Percentiles rank a stretch among this genome's conserved stretches.
Conservation (phyloP, 2,888 invertebrate genomes). For the Drosophila tripunctata region DNA sequence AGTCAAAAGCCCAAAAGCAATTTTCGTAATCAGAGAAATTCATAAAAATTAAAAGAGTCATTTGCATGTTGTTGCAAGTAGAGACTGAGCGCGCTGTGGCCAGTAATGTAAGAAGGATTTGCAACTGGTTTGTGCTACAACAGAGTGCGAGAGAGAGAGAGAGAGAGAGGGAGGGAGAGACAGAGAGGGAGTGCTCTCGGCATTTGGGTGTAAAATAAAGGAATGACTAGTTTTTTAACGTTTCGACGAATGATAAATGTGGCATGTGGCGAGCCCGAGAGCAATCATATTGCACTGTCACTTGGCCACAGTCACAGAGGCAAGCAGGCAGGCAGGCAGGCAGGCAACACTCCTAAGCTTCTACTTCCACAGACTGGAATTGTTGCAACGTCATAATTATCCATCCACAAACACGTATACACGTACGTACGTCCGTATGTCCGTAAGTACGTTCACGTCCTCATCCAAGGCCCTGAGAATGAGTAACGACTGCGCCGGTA, state of each 20-base stretch:
- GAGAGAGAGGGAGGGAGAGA: background rate
- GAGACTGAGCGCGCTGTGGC: constrained; percentile 43
- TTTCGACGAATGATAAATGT: constrained; percentile 79
- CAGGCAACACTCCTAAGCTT: constrained; percentile 59
- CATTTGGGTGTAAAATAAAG: constrained; percentile 80
- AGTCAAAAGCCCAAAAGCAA: constrained; percentile 78
- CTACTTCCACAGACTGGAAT: constrained; percentile 56
- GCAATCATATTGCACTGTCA: constrained; percentile 80
- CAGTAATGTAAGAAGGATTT: constrained; percentile 73
- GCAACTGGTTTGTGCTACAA: constrained; percentile 40
- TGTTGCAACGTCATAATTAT: constrained; percentile 80
- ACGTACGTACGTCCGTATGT: background rate
- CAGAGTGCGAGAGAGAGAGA: background rate
- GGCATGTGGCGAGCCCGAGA: constrained; percentile 80
- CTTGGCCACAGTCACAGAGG: constrained; percentile 49
- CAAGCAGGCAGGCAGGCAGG: constrained; percentile 5
- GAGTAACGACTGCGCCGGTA: constrained; percentile 74
- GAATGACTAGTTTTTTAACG: constrained; percentile 80
- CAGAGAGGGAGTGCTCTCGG: constrained; percentile 62
- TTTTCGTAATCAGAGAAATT: constrained; percentile 80
- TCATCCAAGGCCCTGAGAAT: constrained; percentile 67
- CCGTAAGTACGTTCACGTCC: background rate
- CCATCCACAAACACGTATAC: constrained; percentile 56
- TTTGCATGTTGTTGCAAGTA: constrained; percentile 72
- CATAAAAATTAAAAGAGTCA: constrained; percentile 80